Base-by-base conservation (phyloP, 2,113 vertebrate species). In the Vulpes ferrilata region DNA sequence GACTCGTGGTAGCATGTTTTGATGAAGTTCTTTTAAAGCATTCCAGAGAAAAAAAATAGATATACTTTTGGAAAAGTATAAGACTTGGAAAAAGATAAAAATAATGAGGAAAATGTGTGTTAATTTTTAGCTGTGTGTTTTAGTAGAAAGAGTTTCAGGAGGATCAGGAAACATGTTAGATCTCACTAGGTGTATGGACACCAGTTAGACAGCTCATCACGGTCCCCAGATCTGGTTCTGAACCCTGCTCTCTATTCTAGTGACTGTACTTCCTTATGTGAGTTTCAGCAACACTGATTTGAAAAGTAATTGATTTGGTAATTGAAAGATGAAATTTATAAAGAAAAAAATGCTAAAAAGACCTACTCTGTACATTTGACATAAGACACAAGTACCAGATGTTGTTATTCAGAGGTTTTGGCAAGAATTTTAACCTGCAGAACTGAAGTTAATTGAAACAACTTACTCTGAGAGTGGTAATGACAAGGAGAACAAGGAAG, bases 281-380 rank as follows among this genome's bases (percentile, higher is more conserved):
- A 57, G 25, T 25, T 65, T 65, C 79, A 43, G 38, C 62, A 12
- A 32, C 35, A 57, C 38, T 6, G 57, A 12, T 95, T 89, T 89
- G 8, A 78, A 62, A 78, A 95, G 38, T 22, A 55, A 35, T 65
- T 86, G 13, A 84, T 76, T 69, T 69, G 57, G 27, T 67, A 51
- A 53, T 74, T 38, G 3, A 86, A 96, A 82, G 57, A 27, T 92
- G 19, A 97, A 87, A 89, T 73, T 93, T 83, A 25, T 16, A 59
- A 60, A 60, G 55, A 35, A 88, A 89, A 55, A 95, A 48, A 35
- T 51, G 48, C 3, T 27, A 22, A 74, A 93, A 87, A 87, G 25
- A 73, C 30, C 93, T 87, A 5, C 22, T 87, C 84, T 80, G 59
- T 22, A 84, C 2, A 82, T 81, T 91, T 73, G 35, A 73, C 11